Base-by-base conservation (phyloP, 2,888 invertebrate species). In the Luperina nickerlii region DNA sequence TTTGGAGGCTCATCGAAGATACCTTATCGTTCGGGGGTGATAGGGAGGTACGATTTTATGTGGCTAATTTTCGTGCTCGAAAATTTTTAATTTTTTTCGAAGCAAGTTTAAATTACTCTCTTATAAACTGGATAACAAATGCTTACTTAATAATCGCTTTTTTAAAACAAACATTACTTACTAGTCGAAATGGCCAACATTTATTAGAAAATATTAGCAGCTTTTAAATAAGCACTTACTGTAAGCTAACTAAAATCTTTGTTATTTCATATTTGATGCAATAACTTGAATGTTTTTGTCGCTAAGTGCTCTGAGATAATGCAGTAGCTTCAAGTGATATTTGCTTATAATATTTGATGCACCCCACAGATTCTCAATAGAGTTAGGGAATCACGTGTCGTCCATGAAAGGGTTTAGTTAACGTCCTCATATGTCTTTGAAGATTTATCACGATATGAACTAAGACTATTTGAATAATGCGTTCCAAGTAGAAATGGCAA, bases 1-100 rank as follows among this genome's bases (percentile, higher is more conserved):
- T 82, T 79, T 38, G 72, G 62, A 66, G 78, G 70, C 78, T 79
- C 82, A 82, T 83, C 89, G 84, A 86, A 88, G 72, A 74, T 83
- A 81, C 74, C 82, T 79, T 85, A 79, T 85, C 85, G 76, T 83
- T 85, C n/a, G n/a, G 73, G 57, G 48, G 74, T 62, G 74, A 84
- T 78, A 63, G 79, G 57, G 82, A 81, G 67, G 65, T 66, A 76
- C 81, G 82, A 78, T 70, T 66, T 73, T 60, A 63, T 63, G n/a
- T 54, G 72, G 79, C 67, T 75, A 75, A 77, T 77, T 73, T 68
- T 67, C 18, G 20, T 8, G 27, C 6, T 24, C 20, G 9, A 20
- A 72, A 51, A 54, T 6, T 66, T 45, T 48, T 20, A 48, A 7
- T 1, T 9, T 57, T 68, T 51, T 60, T 32, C 8, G 5, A 13